phyloP scores from a whole-genome alignment of 1,140 invertebrate species.

The Pentalonia nigronervosa region DNA sequence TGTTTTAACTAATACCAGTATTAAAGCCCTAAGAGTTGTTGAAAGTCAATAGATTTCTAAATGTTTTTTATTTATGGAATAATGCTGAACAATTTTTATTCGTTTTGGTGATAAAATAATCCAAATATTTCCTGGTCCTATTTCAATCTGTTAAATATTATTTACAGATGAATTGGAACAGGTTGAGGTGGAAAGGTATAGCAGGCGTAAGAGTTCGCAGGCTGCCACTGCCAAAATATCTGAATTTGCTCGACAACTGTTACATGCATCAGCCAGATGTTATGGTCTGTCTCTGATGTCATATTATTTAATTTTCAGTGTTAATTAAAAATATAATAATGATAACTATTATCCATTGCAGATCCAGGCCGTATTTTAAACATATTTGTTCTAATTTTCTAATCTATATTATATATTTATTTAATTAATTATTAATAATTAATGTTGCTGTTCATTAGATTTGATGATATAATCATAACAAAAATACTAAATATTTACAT shows the following conservation, averaged over 20 bases:
- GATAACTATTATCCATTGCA: not conserved
- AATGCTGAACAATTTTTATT: not conserved
- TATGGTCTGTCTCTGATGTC: constrained; percentile 61
- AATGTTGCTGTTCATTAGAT: not conserved
- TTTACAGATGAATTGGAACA: constrained; percentile 60
- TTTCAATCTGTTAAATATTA: constrained; percentile 46
- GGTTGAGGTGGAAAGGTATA: constrained; percentile 60
- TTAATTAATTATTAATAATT: not conserved
- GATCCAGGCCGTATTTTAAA: constrained; percentile 36
- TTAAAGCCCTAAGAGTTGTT: not conserved
- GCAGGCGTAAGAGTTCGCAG: constrained; percentile 64
- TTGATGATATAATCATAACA: not conserved
- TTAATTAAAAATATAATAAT: not conserved
- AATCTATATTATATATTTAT: not conserved
- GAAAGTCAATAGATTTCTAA: not conserved
- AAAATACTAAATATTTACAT: not conserved
- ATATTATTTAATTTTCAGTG: constrained; percentile 10
- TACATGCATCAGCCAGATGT: constrained; percentile 62
- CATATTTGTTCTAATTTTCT: not conserved
- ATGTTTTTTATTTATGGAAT: not conserved
- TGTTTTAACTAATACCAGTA: no score
- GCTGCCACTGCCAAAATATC: constrained; percentile 64
- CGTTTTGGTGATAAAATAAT: not conserved
- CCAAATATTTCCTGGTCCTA: not conserved
- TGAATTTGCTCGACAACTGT: constrained; percentile 65